A percentile compares a stretch with the other conserved stretches of the same genome.
phyloP scores from a whole-genome alignment of 2,888 invertebrate species.

The Platynereis dumerilii region DNA sequence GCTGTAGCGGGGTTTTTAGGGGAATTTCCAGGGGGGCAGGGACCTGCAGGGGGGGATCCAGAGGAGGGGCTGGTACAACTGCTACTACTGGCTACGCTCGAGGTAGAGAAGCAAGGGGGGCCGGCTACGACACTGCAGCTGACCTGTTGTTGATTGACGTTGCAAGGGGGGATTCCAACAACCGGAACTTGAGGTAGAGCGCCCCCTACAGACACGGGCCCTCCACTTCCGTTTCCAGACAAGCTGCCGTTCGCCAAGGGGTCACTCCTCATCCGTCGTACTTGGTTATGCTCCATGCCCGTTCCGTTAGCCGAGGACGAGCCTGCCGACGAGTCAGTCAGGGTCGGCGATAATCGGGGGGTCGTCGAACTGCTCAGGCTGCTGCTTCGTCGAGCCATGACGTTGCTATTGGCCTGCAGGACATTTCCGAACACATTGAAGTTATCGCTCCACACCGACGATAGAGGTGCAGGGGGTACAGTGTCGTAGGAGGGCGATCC shows the following conservation, averaged over 20 bases:
- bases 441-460: constrained; percentile 65
- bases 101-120: constrained; percentile 22
- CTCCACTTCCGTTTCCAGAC: too few relatives aligned
- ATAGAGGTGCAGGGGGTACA: constrained; percentile 39
- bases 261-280: constrained; percentile 62
- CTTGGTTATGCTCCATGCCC: constrained; percentile 53
- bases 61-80: constrained; percentile 37
- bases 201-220: too few relatives aligned
- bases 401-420: constrained; percentile 8
- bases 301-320: constrained; percentile 41
- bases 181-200: too few relatives aligned
- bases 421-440: constrained; percentile 11
- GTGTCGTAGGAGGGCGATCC: constrained; percentile 61
- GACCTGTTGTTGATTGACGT: too few relatives aligned
- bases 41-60: constrained; percentile 24
- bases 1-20: background rate
- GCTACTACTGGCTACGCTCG: constrained; percentile 37
- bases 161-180: too few relatives aligned
- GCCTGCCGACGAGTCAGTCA: constrained; percentile 39
- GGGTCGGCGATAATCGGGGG: constrained; percentile 45
- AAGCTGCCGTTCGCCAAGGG: constrained; percentile 53
- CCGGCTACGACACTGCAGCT: constrained; percentile 27
- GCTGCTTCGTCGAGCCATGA: constrained; percentile 43
- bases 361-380: constrained; percentile 40
- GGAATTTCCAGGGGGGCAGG: constrained; percentile 6